Evolutionary conservation across 1,140 invertebrate species (phyloP), one percentile per base, ranked within the genome.

Genomic region (Calosoma granatense): DNA sequence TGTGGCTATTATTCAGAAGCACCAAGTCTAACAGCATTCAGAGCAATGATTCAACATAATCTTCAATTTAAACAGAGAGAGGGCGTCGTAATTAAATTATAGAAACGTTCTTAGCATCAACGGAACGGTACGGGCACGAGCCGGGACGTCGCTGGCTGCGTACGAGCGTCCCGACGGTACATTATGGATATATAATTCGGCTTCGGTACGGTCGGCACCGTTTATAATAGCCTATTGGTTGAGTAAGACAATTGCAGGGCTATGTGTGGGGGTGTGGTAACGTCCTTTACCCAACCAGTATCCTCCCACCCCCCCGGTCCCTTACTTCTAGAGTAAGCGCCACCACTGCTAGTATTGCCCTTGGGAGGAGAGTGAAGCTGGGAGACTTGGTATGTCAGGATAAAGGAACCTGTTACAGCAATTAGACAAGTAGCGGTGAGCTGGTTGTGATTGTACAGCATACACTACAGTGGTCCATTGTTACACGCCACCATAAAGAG

Each of bases 181-280:
- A 47, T 47, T 47, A 47, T 47, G 41, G 41, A 47, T 47, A 47
- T 47, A 47, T 47, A 47, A 47, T 47, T 47, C 41, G 6, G 41
- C 3, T 9, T 9, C 26, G 6, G 17, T 47, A 17, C 41, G 6
- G 41, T 47, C 26, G 26, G 26, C 14, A 6, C 26, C 26, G 6
- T 4, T 30, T 47, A 47, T 47, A 47, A 47, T 47, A 47, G 41
- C 9, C 41, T 12, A 47, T 47, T 30, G 26, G 26, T 30, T 6
- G 6, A 47, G 41, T 47, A 47, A 47, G 41, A 47, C 41, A 47
- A 47, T 47, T 47, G 41, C 17, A 47, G 3, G 41, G 3, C 9
- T 17, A 17, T 47, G 6, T 47, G 26, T 36, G 26, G 6, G 26
- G n/a, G 26, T 9, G 26, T 9, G 26, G 26, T 36, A n/a, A 9